Conservation (phyloP, 2,888 invertebrate species). For the Doris montereyensis region DNA sequence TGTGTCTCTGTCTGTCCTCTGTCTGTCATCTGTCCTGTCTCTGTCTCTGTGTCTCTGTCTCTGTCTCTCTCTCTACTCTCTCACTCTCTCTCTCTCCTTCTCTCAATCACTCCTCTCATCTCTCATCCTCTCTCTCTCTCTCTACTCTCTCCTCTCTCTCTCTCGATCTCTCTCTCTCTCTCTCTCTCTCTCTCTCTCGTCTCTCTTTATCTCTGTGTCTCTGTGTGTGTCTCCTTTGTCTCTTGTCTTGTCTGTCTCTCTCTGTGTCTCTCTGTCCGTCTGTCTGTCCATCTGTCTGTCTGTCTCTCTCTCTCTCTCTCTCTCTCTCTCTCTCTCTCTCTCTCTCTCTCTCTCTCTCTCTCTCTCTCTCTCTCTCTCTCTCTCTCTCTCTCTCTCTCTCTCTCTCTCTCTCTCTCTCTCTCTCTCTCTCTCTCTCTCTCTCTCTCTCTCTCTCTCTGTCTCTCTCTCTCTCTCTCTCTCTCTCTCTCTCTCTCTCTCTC, state of each 20-base stretch:
- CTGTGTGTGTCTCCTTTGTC: conserved; percentile 8
- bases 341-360: conserved; percentile 22
- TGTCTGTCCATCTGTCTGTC: too few species aligned
- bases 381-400: conserved; percentile 33
- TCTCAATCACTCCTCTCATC: too few species aligned
- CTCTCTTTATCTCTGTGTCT: too few species aligned
- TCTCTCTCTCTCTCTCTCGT: too few species aligned
- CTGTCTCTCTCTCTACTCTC: not conserved
- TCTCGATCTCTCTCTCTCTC: too few species aligned
- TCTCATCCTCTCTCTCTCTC: too few species aligned
- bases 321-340: conserved; percentile 5
- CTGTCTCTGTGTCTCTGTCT: too few species aligned
- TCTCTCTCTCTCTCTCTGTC: not conserved
- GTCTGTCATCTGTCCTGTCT: too few species aligned
- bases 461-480: not conserved
- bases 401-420: conserved; percentile 26
- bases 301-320: not conserved
- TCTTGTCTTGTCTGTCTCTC: conserved; percentile 8
- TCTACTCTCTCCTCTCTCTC: too few species aligned
- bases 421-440: conserved; percentile 27
- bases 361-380: conserved; percentile 40
- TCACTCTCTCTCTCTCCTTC: too few species aligned
- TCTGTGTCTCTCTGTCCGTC: too few species aligned
- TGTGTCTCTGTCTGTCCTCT: too few species aligned
- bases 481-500: not conserved